Evolutionary conservation across 2,888 invertebrate genomes (phyloP).

Genomic region (Nomada flava): DNA sequence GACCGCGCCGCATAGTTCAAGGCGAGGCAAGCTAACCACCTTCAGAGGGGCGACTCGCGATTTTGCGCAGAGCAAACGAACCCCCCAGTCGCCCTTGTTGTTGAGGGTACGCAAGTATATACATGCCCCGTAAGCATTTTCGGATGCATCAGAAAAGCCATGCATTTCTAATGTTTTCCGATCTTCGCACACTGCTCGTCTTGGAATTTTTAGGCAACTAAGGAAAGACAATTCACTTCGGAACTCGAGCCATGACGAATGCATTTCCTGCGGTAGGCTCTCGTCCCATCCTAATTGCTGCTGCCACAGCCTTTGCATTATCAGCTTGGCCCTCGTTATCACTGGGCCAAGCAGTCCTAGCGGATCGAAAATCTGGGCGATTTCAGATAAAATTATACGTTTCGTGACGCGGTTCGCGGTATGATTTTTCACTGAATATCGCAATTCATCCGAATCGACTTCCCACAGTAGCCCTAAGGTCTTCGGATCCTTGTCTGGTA

Average conservation of each 20-base stretch:
- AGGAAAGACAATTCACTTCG: background rate
- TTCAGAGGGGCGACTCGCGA: too few relatives aligned
- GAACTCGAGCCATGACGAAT: background rate
- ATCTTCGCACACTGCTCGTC: background rate
- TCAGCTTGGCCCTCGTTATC: constrained; percentile 1
- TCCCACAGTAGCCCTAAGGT: background rate
- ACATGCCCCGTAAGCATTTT: too few relatives aligned
- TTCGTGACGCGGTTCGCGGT: background rate
- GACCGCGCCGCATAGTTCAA: too few relatives aligned
- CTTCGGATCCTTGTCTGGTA: background rate
- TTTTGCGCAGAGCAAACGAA: too few relatives aligned
- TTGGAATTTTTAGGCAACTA: background rate
- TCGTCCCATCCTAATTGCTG: constrained; percentile 14
- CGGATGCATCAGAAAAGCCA: too few relatives aligned
- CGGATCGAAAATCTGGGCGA: constrained; percentile 25
- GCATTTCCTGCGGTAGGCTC: constrained; percentile 1
- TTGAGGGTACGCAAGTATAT: too few relatives aligned
- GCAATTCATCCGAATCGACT: background rate
- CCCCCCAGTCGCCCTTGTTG: too few relatives aligned
- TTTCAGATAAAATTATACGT: background rate
- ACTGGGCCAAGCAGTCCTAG: constrained; percentile 21
- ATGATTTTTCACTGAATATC: background rate
- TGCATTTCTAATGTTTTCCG: background rate
- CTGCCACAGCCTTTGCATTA: constrained; percentile 25
- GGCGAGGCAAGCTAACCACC: too few relatives aligned